Evolutionary conservation across 1,140 invertebrate species (phyloP), one percentile per base, ranked within the genome.

Genomic region (Ceratoteleas bidentatus): DNA sequence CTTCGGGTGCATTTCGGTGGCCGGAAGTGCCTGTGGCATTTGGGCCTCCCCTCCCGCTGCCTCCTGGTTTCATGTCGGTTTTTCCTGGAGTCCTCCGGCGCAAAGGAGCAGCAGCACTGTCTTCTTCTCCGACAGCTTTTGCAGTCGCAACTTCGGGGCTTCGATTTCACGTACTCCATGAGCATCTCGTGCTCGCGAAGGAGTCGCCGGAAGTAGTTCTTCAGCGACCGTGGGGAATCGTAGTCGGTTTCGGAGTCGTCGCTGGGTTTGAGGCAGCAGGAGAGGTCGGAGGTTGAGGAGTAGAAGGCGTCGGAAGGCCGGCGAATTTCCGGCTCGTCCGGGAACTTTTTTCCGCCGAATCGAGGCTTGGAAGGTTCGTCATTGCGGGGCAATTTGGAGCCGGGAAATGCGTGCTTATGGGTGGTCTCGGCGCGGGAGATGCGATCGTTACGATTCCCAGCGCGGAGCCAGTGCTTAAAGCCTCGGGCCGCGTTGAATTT

Each of bases 311-410:
- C 36, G n/a, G 34, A 40, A 62, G 47, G 61, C 61, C 53, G 43
- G 15, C 58, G 53, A 34, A 8, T 16, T 24, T 10, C 8, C n/a
- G 11, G 24, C 45, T 47, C 33, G 43, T 62, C 54, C 36, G 16
- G 13, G 47, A 3, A 3, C 13, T 24, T 16, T 16, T 61, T 60
- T 24, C 50, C 8, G 8, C 2, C 14, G 66, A 43, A 32, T 61
- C 33, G 56, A 32, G 33, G 2, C 8, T 10, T 33, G 16, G 53
- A 40, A 52, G 68, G 24, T 72, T 62, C 58, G 50, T 62, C 58
- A 61, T 72, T 62, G 34, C 50, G 13, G 15, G 7, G 34, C 45
- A 74, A 57, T 74, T 74, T 65, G 50, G 56, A 65, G 50, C 24
- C 1, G 24, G 24, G 24, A 24, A 24, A 24, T 24, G 24, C 24